These are phyloP conservation scores for Tinea trinotella DNA, from an alignment of 2,888 invertebrate genomes.

Conservation along the genomic window DNA sequence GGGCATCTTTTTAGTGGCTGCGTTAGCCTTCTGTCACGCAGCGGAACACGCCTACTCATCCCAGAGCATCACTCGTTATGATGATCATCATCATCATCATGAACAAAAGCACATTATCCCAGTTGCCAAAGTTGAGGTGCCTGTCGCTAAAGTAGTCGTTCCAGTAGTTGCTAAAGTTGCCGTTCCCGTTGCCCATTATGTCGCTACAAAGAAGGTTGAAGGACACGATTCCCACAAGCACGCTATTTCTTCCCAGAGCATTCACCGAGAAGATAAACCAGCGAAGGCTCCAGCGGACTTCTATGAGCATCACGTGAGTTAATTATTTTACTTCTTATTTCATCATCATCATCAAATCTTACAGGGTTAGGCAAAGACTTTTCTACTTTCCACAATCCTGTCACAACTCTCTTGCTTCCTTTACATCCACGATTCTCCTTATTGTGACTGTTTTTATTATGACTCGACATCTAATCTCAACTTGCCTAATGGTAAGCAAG, in stretches of 20 bases:
- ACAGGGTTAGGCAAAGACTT: too few relatives aligned
- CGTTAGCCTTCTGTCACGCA: conserved; percentile 30
- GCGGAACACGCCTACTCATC: conserved; percentile 34
- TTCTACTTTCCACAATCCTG: too few relatives aligned
- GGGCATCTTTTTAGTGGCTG: conserved; percentile 24
- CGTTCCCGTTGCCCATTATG: conserved; percentile 13
- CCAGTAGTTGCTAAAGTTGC: not conserved
- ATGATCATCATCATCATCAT: conserved; percentile 5
- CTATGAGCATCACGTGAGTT: conserved; percentile 28
- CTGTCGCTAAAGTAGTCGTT: not conserved
- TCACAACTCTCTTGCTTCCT: too few relatives aligned
- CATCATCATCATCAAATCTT: too few relatives aligned
- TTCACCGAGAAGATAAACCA: conserved; percentile 28
- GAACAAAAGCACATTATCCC: not conserved
- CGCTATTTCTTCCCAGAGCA: conserved; percentile 32
- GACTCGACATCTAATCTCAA: too few relatives aligned
- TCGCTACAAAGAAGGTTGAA: not conserved
- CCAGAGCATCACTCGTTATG: conserved; percentile 30
- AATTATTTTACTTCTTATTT: too few relatives aligned
- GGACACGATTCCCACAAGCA: conserved; percentile 20
- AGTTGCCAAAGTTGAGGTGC: not conserved
- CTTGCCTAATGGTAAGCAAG: too few relatives aligned
- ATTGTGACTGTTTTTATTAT: too few relatives aligned
- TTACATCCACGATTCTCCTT: too few relatives aligned
- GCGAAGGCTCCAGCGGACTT: conserved; percentile 23